Evolutionary conservation across 1,140 invertebrate species (phyloP), one percentile per base, ranked within the genome.

Genomic region (Idris sp.): DNA sequence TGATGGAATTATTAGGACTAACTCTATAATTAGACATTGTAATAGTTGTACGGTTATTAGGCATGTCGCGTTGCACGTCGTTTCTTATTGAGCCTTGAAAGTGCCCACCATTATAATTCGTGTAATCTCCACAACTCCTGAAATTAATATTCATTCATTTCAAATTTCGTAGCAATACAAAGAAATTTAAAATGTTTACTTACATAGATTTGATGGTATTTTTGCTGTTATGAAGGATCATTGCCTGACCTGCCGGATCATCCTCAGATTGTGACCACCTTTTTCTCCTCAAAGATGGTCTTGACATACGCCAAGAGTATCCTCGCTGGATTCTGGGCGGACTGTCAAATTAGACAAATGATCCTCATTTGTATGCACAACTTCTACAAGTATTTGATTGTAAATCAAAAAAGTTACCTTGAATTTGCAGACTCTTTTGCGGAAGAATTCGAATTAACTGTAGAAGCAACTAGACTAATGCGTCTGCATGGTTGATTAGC

Each of bases 1-100:
- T 84, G 53, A 93, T 90, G 1, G 92, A 93, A 86, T 93, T 94
- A 80, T 93, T 92, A 19, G 93, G 92, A 84, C 91, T 93, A 54
- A 92, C 79, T 13, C 86, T 87, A 67, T 75, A 90, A 84, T 90
- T 89, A 48, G 91, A 87, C 71, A 84, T 86, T 35, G 81, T 74
- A 76, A 82, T 71, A 73, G 79, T 81, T 65, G 82, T 78, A 67
- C 83, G 83, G 80, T 90, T 90, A 78, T 89, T 89, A 38, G 88
- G 88, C 41, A 81, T 81, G 81, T 91, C 89, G 38, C 86, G 89
- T 75, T 93, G 92, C 0, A 92, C 93, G 71, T 93, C 92, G 74
- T 92, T 94, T 81, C 88, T 85, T 77, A 89, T 88, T 43, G 87
- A 88, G 51, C 87, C 89, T 18, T 89, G 85, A 10, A 90, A 84